These are phyloP conservation scores for Periparus ater DNA, from an alignment of 2,797 vertebrate genomes.

Conservation along the genomic window DNA sequence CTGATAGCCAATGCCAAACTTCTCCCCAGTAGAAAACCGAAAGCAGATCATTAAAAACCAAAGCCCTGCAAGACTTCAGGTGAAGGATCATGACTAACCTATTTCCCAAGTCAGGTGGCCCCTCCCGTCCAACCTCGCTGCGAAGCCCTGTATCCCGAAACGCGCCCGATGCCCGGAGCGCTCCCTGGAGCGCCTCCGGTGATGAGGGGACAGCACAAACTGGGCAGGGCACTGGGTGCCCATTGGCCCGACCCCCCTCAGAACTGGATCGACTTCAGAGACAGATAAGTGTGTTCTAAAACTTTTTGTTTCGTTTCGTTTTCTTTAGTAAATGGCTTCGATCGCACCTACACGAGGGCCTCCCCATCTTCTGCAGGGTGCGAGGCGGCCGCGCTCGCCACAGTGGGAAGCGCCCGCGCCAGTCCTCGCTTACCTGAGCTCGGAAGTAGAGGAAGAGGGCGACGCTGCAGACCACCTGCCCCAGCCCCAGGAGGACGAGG, in stretches of 20 bases:
- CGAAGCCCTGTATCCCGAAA: not conserved
- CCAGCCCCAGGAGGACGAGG: conserved; percentile 88
- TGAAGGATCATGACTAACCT: not conserved
- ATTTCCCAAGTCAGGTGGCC: rapidly evolving
- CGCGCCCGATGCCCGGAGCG: rapidly evolving
- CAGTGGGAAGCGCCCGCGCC: not conserved
- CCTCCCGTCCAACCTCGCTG: rapidly evolving
- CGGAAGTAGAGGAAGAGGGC: conserved; percentile 93
- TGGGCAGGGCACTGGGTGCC: not conserved
- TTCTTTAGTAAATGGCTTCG: too few species aligned
- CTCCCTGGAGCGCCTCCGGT: not conserved
- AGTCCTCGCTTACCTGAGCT: conserved; percentile 81
- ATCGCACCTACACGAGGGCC: not conserved
- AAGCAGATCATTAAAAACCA: not conserved
- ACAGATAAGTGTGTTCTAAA: too few species aligned
- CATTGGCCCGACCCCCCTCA: not conserved
- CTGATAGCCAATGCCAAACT: not conserved
- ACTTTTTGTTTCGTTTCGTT: too few species aligned
- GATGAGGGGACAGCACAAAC: not conserved
- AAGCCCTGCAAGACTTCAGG: not conserved
- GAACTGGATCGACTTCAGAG: not conserved
- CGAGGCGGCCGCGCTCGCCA: not conserved
- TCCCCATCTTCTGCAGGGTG: not conserved
- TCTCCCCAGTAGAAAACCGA: not conserved
- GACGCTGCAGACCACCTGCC: conserved; percentile 94